Percentiles rank a stretch among this genome's conserved stretches.
Conservation (phyloP, 2,888 invertebrate species). For the Eucera pruinosa region DNA sequence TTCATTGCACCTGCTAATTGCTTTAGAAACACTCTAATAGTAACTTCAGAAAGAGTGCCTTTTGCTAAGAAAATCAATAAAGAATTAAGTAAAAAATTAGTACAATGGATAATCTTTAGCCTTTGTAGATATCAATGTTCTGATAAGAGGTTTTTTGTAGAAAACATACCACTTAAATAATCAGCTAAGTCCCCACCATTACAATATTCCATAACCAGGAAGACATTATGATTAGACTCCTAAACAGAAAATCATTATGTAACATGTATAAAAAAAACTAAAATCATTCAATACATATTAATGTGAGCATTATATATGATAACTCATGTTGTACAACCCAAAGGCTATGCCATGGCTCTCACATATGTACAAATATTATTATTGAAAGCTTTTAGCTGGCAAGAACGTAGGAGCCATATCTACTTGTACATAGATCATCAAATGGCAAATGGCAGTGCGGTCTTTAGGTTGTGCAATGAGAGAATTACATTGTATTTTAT, state of each 20-base stretch:
- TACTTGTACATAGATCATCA: no score
- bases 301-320: conserved; percentile 25
- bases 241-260: conserved; percentile 78
- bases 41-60: conserved; percentile 98
- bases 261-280: neutral
- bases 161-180: conserved; percentile 91
- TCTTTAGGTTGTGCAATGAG: no score
- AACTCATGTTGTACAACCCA: no score
- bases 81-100: conserved; percentile 7
- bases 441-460: no score
- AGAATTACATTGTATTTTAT: neutral
- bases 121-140: neutral
- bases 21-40: conserved; percentile 96
- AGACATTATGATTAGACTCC: conserved; percentile 97
- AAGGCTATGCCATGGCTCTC: no score
- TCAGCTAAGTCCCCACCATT: conserved; percentile 99
- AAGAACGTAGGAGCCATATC: no score
- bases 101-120: neutral
- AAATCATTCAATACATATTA: neutral
- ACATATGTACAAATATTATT: no score
- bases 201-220: conserved; percentile 99
- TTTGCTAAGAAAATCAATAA: conserved; percentile 86
- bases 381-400: no score
- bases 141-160: neutral
- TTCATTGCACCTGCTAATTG: conserved; percentile 99